These are phyloP conservation scores for Euzophera pinguis DNA, from an alignment of 2,888 invertebrate genomes.

Conservation along the genomic window DNA sequence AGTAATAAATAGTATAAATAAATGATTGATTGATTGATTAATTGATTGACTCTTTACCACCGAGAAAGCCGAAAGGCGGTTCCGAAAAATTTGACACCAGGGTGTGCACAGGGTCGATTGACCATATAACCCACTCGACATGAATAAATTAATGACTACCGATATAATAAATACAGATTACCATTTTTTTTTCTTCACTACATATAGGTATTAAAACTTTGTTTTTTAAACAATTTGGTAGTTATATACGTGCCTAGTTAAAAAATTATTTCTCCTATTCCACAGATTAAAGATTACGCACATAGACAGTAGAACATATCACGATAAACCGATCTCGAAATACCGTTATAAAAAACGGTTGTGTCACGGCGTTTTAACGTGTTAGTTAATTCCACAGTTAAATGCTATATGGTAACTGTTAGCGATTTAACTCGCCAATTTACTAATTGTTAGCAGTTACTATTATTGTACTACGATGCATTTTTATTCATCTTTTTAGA, in stretches of 20 bases:
- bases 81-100: no score
- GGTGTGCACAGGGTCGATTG: no score
- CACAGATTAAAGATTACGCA: background rate
- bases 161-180: no score
- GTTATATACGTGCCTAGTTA: background rate
- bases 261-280: background rate
- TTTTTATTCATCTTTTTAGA: background rate
- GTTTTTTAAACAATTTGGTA: no score
- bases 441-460: background rate
- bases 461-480: background rate
- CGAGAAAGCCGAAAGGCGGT: no score
- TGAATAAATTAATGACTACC: no score
- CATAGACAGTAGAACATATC: slow-evolving; percentile 1
- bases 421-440: slow-evolving; percentile 5
- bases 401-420: background rate
- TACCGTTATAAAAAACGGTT: slow-evolving; percentile 8
- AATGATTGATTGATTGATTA: no score
- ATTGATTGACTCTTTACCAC: no score
- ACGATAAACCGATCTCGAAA: background rate
- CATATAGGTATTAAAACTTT: no score
- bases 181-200: no score
- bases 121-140: no score
- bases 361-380: slow-evolving; percentile 5
- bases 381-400: slow-evolving; percentile 4
- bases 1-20: no score